phyloP scores from a whole-genome alignment of 2,888 invertebrate genomes.

The Aelia acuminata region DNA sequence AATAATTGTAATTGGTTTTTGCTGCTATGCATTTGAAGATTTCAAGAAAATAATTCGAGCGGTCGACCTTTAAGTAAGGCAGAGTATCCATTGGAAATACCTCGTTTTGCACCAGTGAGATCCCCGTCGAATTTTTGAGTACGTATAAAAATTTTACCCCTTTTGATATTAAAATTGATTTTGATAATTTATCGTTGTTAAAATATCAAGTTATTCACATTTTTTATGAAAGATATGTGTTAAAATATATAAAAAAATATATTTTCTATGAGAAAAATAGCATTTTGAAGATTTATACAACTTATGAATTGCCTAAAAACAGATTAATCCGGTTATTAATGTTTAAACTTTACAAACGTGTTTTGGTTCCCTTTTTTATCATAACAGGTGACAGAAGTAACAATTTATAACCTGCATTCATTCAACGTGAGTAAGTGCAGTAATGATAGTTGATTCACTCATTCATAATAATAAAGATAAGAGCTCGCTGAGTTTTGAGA shows the following conservation, averaged over 20 bases:
- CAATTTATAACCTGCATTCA: slow-evolving; percentile 18
- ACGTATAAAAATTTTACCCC: too few species aligned
- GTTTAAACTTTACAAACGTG: background rate
- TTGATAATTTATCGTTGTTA: background rate
- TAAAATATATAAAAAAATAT: too few species aligned
- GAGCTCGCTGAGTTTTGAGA: slow-evolving; percentile 24
- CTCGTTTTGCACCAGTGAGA: background rate
- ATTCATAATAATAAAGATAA: slow-evolving; percentile 36
- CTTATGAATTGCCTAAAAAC: background rate
- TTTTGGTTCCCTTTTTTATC: background rate
- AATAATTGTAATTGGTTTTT: background rate
- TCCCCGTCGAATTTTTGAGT: background rate
- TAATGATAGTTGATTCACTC: background rate
- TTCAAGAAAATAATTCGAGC: too few species aligned
- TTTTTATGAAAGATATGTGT: too few species aligned
- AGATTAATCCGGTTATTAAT: background rate
- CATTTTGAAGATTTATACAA: too few species aligned
- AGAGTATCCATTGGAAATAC: background rate
- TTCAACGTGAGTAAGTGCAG: background rate
- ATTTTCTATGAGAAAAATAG: too few species aligned
- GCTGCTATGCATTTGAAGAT: too few species aligned
- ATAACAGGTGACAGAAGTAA: background rate
- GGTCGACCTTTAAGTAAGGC: too few species aligned
- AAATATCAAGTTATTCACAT: too few species aligned
- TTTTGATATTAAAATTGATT: background rate